Evolutionary conservation across 2,113 vertebrate genomes (phyloP).

Genomic region (Prunella fulvescens): DNA sequence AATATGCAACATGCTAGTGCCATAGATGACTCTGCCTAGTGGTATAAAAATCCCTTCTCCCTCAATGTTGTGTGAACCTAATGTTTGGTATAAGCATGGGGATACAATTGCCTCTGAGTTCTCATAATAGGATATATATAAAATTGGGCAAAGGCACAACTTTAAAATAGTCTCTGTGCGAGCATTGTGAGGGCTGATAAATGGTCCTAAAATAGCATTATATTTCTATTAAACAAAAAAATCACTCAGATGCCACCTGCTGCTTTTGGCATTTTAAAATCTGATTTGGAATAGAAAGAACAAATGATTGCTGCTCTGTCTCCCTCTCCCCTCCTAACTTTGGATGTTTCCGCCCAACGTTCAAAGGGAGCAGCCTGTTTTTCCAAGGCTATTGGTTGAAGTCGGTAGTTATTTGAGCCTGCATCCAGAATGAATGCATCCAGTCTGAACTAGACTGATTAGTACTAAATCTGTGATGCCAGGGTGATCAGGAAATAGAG

Average conservation of each 20-base stretch:
- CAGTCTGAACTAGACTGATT: conserved; percentile 17
- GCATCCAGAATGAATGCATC: conserved; percentile 5
- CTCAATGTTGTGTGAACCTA: neutral
- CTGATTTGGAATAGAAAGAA: conserved; percentile 32
- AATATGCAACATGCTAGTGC: neutral
- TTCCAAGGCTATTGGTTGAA: neutral
- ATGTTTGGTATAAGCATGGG: neutral
- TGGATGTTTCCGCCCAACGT: neutral
- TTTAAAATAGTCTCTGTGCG: neutral
- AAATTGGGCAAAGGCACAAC: neutral
- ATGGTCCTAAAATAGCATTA: conserved; percentile 50
- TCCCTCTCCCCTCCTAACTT: conserved; percentile 18
- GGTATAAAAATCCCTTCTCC: neutral
- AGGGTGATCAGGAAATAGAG: neutral
- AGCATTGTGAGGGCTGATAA: conserved; percentile 32
- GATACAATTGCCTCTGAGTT: neutral
- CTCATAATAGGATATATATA: conserved; percentile 29
- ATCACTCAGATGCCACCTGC: conserved; percentile 44
- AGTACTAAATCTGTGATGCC: conserved; percentile 24
- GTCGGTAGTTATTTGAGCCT: neutral
- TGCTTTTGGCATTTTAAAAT: conserved; percentile 60
- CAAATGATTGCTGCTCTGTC: conserved; percentile 29
- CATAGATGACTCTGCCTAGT: neutral
- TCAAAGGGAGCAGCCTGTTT: neutral
- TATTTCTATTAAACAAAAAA: conserved; percentile 53